These are phyloP conservation scores for Alauda arvensis DNA, from an alignment of 2,797 vertebrate species.

Conservation along the genomic window DNA sequence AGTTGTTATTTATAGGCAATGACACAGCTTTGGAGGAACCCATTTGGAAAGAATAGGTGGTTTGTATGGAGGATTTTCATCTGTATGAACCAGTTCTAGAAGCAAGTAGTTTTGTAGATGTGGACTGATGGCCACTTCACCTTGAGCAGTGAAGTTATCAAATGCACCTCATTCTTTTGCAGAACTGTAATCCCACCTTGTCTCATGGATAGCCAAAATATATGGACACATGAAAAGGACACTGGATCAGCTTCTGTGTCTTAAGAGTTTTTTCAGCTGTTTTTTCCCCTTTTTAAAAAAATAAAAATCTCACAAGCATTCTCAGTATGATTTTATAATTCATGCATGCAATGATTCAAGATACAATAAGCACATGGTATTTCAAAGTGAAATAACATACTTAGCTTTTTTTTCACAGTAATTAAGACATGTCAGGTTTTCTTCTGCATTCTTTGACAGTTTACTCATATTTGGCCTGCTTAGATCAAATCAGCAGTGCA, in stretches of 20 bases:
- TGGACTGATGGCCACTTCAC: neutral
- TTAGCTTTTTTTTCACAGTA: neutral
- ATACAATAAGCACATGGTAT: neutral
- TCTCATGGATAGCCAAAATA: neutral
- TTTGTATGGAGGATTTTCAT: neutral
- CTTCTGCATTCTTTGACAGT: neutral
- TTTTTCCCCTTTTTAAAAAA: rapidly evolving
- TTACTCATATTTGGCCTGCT: neutral
- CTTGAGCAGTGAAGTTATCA: neutral
- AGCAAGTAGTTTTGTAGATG: neutral
- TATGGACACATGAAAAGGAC: neutral
- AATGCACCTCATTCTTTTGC: neutral
- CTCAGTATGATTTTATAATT: neutral
- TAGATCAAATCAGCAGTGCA: neutral
- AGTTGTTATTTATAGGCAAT: conserved; percentile 27
- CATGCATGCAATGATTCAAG: neutral
- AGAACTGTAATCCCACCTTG: neutral
- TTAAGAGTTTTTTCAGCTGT: neutral
- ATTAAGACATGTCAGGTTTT: neutral
- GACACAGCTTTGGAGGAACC: conserved; percentile 31
- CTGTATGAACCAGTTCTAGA: neutral
- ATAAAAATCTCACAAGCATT: neutral
- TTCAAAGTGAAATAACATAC: neutral
- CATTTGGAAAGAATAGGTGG: neutral
- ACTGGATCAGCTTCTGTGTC: neutral